Conservation (phyloP, 2,113 vertebrate species). For the Gallinago paraguaiae region DNA sequence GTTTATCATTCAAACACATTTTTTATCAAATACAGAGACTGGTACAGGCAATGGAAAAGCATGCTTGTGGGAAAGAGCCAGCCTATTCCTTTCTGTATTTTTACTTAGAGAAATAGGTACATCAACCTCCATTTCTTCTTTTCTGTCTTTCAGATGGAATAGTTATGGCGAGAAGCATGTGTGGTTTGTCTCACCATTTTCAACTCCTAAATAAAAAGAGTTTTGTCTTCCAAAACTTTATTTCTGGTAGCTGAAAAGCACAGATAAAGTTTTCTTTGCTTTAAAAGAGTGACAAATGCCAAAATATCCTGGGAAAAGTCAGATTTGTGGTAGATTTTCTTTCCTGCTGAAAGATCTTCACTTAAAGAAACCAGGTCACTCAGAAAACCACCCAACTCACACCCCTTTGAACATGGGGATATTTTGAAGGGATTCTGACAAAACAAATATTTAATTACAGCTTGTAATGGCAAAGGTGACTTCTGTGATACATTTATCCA, state of each 20-base stretch:
- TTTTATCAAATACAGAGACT: not conserved
- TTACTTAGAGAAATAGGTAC: not conserved
- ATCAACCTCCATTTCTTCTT: not conserved
- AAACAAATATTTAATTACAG: not conserved
- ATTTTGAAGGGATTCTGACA: not conserved
- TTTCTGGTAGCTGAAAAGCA: not conserved
- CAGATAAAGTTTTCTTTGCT: not conserved
- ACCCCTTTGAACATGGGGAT: not conserved
- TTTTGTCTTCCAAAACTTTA: not conserved
- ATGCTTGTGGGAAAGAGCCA: not conserved
- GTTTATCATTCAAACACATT: not conserved
- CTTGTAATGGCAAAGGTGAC: not conserved
- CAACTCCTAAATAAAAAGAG: not conserved
- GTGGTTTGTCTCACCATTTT: not conserved
- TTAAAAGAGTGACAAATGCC: not conserved
- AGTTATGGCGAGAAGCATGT: not conserved
- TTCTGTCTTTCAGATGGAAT: not conserved
- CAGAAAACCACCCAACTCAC: not conserved
- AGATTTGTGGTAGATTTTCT: not conserved
- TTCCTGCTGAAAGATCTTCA: not conserved
- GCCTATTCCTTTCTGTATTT: not conserved
- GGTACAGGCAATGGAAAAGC: not conserved
- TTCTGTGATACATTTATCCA: not conserved
- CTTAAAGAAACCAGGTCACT: not conserved
- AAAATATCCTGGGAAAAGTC: not conserved